Evolutionary conservation across 2,888 invertebrate genomes (phyloP).

Genomic region (Diarsia mendica): DNA sequence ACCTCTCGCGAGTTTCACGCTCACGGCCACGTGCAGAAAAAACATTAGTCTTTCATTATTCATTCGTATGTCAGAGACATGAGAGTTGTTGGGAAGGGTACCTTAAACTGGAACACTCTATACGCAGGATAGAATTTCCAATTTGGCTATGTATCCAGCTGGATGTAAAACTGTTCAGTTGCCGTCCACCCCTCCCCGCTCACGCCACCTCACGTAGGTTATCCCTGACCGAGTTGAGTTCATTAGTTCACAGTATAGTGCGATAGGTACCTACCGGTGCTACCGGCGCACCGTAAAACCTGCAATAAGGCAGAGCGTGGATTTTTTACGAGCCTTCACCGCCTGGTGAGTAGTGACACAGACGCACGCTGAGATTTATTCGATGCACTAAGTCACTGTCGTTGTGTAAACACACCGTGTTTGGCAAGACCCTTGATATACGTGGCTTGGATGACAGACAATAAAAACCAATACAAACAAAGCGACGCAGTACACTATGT

Average conservation of each 20-base stretch:
- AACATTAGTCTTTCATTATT: no score
- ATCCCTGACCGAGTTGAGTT: slow-evolving; percentile 48
- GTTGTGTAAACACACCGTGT: slow-evolving; percentile 10
- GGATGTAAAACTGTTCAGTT: background rate
- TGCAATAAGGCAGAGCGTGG: slow-evolving; percentile 57
- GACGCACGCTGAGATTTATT: slow-evolving; percentile 23
- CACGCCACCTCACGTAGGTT: background rate
- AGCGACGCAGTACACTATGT: background rate
- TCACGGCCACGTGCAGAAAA: no score
- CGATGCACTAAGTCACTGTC: slow-evolving; percentile 15
- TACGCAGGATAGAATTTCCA: background rate
- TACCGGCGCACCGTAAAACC: slow-evolving; percentile 55
- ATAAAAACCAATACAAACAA: background rate
- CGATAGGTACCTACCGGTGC: slow-evolving; percentile 17
- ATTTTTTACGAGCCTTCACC: slow-evolving; percentile 59
- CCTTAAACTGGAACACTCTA: background rate
- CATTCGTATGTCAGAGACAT: no score
- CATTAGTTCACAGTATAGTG: slow-evolving; percentile 43
- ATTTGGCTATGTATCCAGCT: background rate
- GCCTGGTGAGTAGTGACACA: background rate
- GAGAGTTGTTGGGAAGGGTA: background rate
- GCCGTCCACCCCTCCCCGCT: background rate
- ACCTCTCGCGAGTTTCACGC: background rate
- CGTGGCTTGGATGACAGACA: background rate
- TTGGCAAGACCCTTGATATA: background rate